Evolutionary conservation across 2,888 invertebrate genomes (phyloP), one percentile per base, ranked within the genome.

Genomic region (Trisateles emortualis): DNA sequence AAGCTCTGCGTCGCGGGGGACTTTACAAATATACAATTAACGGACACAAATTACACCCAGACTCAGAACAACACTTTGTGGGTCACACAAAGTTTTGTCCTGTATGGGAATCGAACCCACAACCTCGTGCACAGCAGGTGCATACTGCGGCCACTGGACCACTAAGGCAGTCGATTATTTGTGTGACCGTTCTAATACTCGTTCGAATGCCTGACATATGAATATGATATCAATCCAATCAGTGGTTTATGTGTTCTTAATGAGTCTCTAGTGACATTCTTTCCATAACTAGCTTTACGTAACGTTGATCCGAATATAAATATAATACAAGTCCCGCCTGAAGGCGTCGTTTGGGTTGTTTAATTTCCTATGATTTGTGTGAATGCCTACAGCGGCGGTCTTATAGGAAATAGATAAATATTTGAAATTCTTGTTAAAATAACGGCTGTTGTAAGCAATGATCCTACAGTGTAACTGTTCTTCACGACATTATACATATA

Each of bases 331-430:
- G 29, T 33, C 22, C 3, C 10, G 44, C 39, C 51, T 33, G 29
- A 26, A 30, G 51, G 51, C 33, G 22, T 29, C 26, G n/a, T 19
- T 16, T 26, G 14, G 10, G 22, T 39, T 13, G 51, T 40, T 45
- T 44, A 43, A 26, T 44, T 51, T 42, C 2, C 30, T 4, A 10
- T 44, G 50, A 51, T 51, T 51, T 51, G 39, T 50, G 50, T 39
- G 13, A 50, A 30, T 29, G 36, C 33, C 13, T 10, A 17, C n/a
- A 35, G 13, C 10, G 14, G 9, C 1, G 16, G 6, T 33, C 2
- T n/a, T n/a, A n/a, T n/a, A n/a, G n/a, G n/a, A 13, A 26, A 33
- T 26, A 49, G 16, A 41, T 36, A 35, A 36, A 30, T 43, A 43
- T 43, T 17, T 14, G 22, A 17, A 42, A 36, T 14, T 40, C 16